phyloP scores from a whole-genome alignment of 2,113 vertebrate species.

The Alectura lathami region DNA sequence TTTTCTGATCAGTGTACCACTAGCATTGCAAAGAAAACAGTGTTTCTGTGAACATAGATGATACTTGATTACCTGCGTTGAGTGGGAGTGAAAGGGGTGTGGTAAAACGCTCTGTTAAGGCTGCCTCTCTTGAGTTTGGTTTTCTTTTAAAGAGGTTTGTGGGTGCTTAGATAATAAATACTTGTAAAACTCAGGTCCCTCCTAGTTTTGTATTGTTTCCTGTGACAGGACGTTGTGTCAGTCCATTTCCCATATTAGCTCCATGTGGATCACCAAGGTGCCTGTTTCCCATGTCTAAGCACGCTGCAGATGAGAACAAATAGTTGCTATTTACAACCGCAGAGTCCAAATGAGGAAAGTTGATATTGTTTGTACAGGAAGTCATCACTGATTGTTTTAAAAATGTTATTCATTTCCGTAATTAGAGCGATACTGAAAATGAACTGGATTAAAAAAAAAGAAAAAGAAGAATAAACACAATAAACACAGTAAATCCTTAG shows the following conservation, averaged over 20 bases:
- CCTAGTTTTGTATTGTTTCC: slow-evolving; percentile 67
- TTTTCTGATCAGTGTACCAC: not conserved
- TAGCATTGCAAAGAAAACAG: not conserved
- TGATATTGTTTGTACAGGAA: slow-evolving; percentile 67
- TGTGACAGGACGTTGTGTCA: slow-evolving; percentile 62
- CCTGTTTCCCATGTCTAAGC: slow-evolving; percentile 66
- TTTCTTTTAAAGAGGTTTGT: slow-evolving; percentile 1
- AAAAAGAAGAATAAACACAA: not conserved
- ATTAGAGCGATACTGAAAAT: slow-evolving; percentile 54
- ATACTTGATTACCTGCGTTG: not conserved
- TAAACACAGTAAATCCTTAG: not conserved
- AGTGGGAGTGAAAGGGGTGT: not conserved
- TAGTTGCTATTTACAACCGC: slow-evolving; percentile 68
- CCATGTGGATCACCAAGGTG: slow-evolving; percentile 56
- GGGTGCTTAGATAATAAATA: slow-evolving; percentile 36
- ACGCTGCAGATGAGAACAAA: slow-evolving; percentile 55
- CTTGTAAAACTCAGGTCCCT: slow-evolving; percentile 45
- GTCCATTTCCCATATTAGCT: slow-evolving; percentile 69
- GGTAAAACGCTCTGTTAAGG: not conserved
- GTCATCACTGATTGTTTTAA: slow-evolving; percentile 62
- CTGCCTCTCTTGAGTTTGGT: not conserved
- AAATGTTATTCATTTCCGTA: slow-evolving; percentile 62
- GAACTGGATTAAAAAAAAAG: not conserved
- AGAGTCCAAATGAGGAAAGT: slow-evolving; percentile 39
- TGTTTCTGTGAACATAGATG: not conserved